phyloP scores from a whole-genome alignment of 2,888 invertebrate genomes.

The Nycteola revayana region DNA sequence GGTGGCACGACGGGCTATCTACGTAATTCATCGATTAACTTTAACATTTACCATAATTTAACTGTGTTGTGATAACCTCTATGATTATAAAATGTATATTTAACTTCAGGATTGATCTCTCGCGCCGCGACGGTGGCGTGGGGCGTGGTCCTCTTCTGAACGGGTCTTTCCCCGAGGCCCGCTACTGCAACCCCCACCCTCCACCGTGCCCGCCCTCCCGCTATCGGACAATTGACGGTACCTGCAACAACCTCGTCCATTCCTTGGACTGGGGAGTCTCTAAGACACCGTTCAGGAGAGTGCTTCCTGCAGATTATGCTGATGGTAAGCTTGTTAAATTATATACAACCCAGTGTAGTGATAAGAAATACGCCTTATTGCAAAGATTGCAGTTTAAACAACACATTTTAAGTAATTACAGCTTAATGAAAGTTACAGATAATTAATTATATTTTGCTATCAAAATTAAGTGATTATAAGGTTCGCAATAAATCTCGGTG shows the following conservation, averaged over 20 bases:
- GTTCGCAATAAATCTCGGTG: no score
- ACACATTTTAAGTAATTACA: no score
- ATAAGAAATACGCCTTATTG: no score
- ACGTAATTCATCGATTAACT: background rate
- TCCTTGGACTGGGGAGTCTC: conserved; percentile 87
- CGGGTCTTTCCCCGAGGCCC: conserved; percentile 52
- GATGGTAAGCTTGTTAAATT: conserved; percentile 88
- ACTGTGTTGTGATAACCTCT: background rate
- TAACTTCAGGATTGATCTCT: conserved; percentile 44
- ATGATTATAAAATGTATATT: background rate
- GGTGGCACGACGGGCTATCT: no score
- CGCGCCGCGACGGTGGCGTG: conserved; percentile 43
- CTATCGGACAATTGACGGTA: conserved; percentile 87
- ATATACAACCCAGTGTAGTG: no score
- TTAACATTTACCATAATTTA: background rate
- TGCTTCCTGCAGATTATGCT: conserved; percentile 88
- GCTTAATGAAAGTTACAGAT: no score
- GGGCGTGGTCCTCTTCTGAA: conserved; percentile 59
- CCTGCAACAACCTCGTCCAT: conserved; percentile 87
- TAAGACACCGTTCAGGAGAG: conserved; percentile 87
- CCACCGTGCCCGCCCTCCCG: conserved; percentile 68
- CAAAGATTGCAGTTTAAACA: no score
- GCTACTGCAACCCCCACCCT: conserved; percentile 46
- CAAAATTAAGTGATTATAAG: no score
- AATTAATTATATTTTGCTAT: no score